Evolutionary conservation across 2,888 invertebrate genomes (phyloP).

Genomic region (Dasypolia templi): DNA sequence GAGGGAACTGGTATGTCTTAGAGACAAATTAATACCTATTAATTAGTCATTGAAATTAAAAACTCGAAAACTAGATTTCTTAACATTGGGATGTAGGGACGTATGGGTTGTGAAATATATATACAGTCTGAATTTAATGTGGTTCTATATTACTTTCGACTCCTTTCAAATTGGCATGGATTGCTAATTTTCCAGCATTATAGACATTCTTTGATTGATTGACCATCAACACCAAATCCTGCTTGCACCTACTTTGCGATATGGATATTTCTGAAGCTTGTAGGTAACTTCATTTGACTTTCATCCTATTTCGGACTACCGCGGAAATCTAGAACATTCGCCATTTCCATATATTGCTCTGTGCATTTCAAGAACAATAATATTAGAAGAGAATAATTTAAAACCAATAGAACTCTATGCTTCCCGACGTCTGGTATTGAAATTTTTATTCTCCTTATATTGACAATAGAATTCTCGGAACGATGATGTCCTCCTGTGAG

Average conservation of each 20-base stretch:
- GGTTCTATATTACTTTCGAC: not conserved
- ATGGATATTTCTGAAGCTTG: not conserved
- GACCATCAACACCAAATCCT: not conserved
- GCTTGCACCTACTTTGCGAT: too few species aligned
- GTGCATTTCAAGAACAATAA: slow-evolving; percentile 15
- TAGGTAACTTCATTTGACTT: not conserved
- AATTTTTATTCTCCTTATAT: slow-evolving; percentile 56
- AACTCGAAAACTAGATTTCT: slow-evolving; percentile 1
- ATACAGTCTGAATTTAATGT: not conserved
- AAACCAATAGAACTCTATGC: slow-evolving; percentile 40
- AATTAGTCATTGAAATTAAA: not conserved
- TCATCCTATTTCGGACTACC: not conserved
- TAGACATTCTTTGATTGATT: not conserved
- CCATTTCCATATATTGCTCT: slow-evolving; percentile 17
- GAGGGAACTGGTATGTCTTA: too few species aligned
- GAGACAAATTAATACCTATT: not conserved
- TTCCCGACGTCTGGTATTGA: slow-evolving; percentile 47
- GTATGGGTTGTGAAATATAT: not conserved
- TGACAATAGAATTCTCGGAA: slow-evolving; percentile 57
- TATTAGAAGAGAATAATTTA: slow-evolving; percentile 33
- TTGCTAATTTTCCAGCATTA: not conserved
- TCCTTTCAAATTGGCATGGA: not conserved
- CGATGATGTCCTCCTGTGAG: slow-evolving; percentile 48
- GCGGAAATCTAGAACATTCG: not conserved
- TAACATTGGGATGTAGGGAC: not conserved